Percentiles rank a stretch among this genome's conserved stretches.
phyloP scores from a whole-genome alignment of 1,140 invertebrate species.

The Macrobrachium nipponense region DNA sequence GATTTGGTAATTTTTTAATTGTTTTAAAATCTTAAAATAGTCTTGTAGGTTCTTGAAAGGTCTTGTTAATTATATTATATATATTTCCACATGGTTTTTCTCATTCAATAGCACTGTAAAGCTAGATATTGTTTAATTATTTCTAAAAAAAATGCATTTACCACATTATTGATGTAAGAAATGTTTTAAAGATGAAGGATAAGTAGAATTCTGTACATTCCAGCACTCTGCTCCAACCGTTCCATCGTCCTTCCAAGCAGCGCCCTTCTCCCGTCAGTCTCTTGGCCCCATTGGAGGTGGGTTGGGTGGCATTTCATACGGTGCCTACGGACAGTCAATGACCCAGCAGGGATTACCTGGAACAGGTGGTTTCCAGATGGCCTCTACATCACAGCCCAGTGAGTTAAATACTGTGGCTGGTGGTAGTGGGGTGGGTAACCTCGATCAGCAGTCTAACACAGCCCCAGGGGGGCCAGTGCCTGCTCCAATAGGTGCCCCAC shows the following conservation, averaged over 20 bases:
- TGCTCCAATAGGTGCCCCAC: conserved; percentile 59
- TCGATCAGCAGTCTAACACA: conserved; percentile 45
- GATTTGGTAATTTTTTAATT: too few species aligned
- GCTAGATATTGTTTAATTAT: too few species aligned
- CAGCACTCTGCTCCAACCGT: conserved; percentile 57
- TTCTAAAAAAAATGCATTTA: too few species aligned
- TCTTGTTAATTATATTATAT: too few species aligned
- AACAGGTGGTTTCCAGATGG: conserved; percentile 50
- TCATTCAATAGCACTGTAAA: too few species aligned
- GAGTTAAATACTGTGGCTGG: conserved; percentile 58
- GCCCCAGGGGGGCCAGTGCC: conserved; percentile 33
- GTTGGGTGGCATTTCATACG: conserved; percentile 54
- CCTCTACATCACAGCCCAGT: conserved; percentile 60
- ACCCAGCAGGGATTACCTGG: conserved; percentile 60
- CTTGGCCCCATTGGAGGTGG: conserved; percentile 63
- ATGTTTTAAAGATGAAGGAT: background rate
- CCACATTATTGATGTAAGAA: background rate
- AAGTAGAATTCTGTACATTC: background rate
- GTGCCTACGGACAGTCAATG: conserved; percentile 59
- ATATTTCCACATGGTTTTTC: too few species aligned
- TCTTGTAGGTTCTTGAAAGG: too few species aligned
- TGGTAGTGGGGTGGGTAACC: conserved; percentile 51
- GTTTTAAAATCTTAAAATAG: too few species aligned
- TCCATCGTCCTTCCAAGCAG: conserved; percentile 55
- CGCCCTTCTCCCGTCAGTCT: conserved; percentile 50